phyloP scores from a whole-genome alignment of 2,797 vertebrate species.

The Mallotus villosus region DNA sequence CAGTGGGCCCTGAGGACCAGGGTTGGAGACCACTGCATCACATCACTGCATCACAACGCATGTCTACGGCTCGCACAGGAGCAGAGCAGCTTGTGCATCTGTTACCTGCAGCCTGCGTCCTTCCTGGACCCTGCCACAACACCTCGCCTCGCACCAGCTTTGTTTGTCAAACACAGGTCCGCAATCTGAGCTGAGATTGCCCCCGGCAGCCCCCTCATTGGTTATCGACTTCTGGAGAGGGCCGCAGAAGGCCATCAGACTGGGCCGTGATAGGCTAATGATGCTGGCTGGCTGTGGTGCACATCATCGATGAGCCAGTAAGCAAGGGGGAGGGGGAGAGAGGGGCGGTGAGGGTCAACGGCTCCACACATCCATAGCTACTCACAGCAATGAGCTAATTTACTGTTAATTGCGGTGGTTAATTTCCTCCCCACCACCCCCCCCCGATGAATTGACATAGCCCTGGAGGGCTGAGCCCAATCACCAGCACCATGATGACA shows the following conservation, averaged over 20 bases:
- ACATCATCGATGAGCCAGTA: constrained; percentile 55
- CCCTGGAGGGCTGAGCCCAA: constrained; percentile 72
- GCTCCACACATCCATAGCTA: constrained; percentile 48
- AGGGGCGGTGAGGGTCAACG: background rate
- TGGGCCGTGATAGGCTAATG: constrained; percentile 18
- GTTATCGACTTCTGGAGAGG: constrained; percentile 40
- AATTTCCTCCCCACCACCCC: constrained; percentile 56
- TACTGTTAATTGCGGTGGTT: constrained; percentile 72
- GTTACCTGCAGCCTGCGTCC: background rate
- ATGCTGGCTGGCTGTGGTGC: constrained; percentile 38
- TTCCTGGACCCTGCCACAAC: background rate
- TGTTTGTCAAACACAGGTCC: constrained; percentile 26
- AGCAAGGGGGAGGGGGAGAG: constrained; percentile 40
- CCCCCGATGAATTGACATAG: constrained; percentile 69
- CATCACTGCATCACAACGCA: no score
- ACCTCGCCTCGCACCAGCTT: constrained; percentile 11
- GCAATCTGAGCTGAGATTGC: constrained; percentile 28
- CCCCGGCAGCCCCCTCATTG: constrained; percentile 20
- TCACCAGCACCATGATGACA: constrained; percentile 76
- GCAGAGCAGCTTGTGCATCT: no score
- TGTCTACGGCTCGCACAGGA: no score
- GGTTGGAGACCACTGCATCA: no score
- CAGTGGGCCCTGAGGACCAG: no score
- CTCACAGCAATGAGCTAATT: constrained; percentile 71
- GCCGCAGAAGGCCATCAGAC: constrained; percentile 9